phyloP scores from a whole-genome alignment of 2,797 vertebrate species.

The Podarcis lilfordi region DNA sequence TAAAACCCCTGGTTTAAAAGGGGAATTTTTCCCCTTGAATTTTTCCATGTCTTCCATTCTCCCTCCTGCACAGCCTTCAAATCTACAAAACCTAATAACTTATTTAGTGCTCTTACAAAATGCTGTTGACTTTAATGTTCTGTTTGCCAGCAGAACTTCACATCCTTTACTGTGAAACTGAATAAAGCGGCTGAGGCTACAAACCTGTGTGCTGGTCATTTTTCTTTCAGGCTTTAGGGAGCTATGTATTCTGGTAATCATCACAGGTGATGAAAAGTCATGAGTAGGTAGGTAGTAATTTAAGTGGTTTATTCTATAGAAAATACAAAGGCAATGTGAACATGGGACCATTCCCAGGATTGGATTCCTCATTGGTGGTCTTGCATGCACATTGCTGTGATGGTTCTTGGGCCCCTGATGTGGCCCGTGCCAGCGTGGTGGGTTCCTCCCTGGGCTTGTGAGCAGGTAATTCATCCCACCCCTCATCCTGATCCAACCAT shows the following conservation, averaged over 20 bases:
- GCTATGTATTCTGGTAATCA: neutral
- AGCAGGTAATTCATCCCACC: too few relatives aligned
- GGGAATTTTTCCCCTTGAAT: neutral
- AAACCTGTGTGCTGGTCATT: neutral
- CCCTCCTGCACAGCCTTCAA: neutral
- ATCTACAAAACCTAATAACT: neutral
- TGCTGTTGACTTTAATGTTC: neutral
- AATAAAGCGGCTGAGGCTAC: slow-evolving; percentile 16
- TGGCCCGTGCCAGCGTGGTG: too few relatives aligned
- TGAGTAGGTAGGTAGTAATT: neutral
- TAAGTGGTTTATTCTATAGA: neutral
- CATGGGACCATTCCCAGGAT: too few relatives aligned
- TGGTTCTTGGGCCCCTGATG: too few relatives aligned
- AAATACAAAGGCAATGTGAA: neutral
- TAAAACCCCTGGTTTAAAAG: too few relatives aligned
- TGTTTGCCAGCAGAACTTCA: neutral
- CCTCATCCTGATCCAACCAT: too few relatives aligned
- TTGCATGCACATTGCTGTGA: too few relatives aligned
- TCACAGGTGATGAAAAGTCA: neutral
- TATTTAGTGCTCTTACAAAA: neutral
- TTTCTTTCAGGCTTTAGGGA: neutral
- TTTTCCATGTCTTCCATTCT: too few relatives aligned
- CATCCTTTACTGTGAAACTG: slow-evolving; percentile 3
- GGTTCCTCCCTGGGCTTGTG: too few relatives aligned
- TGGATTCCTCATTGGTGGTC: too few relatives aligned